phyloP scores from a whole-genome alignment of 1,140 invertebrate species.

The Metopolophium dirhodum region DNA sequence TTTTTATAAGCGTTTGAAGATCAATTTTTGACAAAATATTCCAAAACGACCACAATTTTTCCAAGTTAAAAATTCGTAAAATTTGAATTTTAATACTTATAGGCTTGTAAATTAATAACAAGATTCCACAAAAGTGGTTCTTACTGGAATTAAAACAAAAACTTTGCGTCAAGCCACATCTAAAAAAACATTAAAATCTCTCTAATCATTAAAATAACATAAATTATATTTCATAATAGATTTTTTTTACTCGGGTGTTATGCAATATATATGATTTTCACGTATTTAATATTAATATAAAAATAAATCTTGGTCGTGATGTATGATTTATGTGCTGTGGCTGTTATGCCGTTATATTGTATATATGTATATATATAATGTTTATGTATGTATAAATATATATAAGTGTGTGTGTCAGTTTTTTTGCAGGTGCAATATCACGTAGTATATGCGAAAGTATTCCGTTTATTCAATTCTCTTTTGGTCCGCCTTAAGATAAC shows the following conservation, averaged over 20 bases:
- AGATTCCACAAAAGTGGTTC: neutral
- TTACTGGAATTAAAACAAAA: neutral
- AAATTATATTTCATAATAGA: neutral
- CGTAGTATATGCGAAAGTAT: slow-evolving; percentile 9
- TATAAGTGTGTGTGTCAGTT: neutral
- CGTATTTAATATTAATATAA: slow-evolving; percentile 27
- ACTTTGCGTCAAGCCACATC: neutral
- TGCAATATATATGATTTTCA: neutral
- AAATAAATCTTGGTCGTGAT: slow-evolving; percentile 22
- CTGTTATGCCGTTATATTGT: too few species aligned
- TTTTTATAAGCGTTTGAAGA: neutral
- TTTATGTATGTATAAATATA: neutral
- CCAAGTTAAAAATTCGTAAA: neutral
- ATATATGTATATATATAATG: neutral
- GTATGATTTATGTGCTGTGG: slow-evolving; percentile 37
- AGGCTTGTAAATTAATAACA: neutral
- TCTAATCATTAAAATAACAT: neutral
- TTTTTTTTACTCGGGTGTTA: neutral
- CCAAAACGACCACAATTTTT: neutral
- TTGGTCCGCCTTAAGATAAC: slow-evolving; percentile 38
- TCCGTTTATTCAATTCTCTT: slow-evolving; percentile 49
- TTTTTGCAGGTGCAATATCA: slow-evolving; percentile 44
- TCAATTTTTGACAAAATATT: neutral
- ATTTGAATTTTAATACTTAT: neutral
- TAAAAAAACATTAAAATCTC: neutral